These are phyloP conservation scores for Lasioglossum baleicum DNA, from an alignment of 1,140 invertebrate species.

Conservation along the genomic window DNA sequence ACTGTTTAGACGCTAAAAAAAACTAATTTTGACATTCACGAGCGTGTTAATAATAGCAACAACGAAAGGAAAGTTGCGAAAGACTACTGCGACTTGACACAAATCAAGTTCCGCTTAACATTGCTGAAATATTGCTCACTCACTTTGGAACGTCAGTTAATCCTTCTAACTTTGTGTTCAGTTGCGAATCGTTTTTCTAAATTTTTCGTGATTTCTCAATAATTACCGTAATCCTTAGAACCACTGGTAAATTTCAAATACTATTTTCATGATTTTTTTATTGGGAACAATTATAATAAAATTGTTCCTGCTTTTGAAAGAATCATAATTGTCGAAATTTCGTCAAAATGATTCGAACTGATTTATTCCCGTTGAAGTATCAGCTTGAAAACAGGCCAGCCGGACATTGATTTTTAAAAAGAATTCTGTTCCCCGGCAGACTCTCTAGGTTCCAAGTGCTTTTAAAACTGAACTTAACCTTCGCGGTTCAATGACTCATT, in stretches of 20 bases:
- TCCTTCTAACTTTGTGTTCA: no score
- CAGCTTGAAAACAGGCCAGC: background rate
- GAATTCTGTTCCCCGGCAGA: background rate
- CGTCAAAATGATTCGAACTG: no score
- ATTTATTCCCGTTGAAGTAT: no score
- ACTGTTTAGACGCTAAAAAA: conserved; percentile 7
- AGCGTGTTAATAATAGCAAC: background rate
- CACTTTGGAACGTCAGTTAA: background rate
- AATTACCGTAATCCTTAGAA: no score
- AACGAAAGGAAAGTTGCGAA: background rate
- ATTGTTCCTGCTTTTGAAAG: no score
- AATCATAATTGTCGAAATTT: no score
- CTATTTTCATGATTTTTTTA: no score
- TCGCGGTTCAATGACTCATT: conserved; percentile 6
- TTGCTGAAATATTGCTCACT: background rate
- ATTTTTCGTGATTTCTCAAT: no score
- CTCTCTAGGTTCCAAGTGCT: background rate
- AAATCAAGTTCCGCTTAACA: background rate
- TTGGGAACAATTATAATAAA: no score
- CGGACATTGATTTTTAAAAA: background rate
- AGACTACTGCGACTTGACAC: background rate
- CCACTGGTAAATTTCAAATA: no score
- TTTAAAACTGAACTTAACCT: conserved; percentile 16
- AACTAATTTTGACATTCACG: conserved; percentile 41
- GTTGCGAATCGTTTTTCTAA: no score